Conservation (phyloP, 1,140 invertebrate species). For the Eriocheir sinensis region DNA sequence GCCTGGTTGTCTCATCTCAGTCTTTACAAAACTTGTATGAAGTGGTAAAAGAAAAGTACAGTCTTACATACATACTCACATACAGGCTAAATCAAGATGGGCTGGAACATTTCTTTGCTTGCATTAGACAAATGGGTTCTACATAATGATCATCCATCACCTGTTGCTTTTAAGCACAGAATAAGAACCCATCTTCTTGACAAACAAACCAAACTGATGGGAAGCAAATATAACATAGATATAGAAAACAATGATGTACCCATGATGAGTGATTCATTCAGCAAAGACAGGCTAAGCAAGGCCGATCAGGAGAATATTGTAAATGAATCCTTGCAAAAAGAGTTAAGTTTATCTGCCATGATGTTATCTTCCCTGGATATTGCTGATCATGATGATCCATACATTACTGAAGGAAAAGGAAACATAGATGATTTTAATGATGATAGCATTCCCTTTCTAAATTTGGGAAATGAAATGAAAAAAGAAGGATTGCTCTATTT, state of each 20-base stretch:
- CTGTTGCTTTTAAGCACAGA: no score
- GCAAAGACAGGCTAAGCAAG: no score
- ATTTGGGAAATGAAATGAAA: no score
- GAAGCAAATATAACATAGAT: background rate
- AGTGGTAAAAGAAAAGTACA: conserved; percentile 12
- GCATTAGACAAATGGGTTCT: background rate
- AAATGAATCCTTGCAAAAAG: no score
- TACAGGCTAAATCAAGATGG: no score
- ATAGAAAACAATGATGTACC: background rate
- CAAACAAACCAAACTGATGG: background rate
- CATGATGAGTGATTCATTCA: no score
- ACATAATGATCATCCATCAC: background rate
- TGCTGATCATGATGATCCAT: no score
- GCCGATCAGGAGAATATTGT: no score
- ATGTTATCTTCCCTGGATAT: no score
- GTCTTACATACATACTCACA: conserved; percentile 15
- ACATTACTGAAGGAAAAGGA: background rate
- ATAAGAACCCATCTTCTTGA: conserved; percentile 24
- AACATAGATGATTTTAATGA: background rate
- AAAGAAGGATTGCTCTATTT: background rate
- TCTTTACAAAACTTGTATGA: background rate
- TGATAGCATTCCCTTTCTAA: background rate
- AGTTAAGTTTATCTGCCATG: no score
- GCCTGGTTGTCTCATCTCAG: conserved; percentile 31
- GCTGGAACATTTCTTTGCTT: background rate